These are phyloP conservation scores for Actinemys pallida DNA, from an alignment of 2,113 vertebrate species.

Conservation along the genomic window DNA sequence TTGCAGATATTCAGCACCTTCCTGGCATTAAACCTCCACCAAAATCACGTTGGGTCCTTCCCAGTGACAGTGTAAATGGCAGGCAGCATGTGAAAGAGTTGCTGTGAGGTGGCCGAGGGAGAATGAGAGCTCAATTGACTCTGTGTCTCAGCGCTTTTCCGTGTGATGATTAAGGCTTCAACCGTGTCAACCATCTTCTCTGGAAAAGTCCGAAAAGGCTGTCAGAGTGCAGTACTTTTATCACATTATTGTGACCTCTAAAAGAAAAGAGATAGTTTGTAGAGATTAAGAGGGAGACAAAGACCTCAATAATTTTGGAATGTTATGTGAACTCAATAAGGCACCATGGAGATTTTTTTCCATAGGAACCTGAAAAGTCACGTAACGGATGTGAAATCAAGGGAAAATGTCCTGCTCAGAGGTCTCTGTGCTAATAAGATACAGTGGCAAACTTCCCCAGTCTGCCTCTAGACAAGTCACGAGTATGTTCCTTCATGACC, in stretches of 20 bases:
- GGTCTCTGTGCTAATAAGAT: background rate
- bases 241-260: background rate
- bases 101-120: background rate
- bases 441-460: background rate
- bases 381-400: constrained; percentile 4
- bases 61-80: background rate
- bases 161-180: constrained; percentile 16
- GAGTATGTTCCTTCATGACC: accelerated
- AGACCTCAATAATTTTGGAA: constrained; percentile 49
- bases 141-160: background rate
- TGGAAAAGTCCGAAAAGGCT: constrained; percentile 7
- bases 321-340: constrained; percentile 14
- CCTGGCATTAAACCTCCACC: background rate
- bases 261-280: background rate
- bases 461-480: accelerated
- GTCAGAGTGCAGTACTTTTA: constrained; percentile 40
- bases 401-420: background rate
- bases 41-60: background rate
- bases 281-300: constrained; percentile 47
- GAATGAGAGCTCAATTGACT: background rate
- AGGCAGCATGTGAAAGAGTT: background rate
- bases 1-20: background rate
- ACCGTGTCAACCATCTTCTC: constrained; percentile 24
- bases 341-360: background rate
- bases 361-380: constrained; percentile 5